Percentiles rank a stretch among this genome's conserved stretches.
phyloP scores from a whole-genome alignment of 2,888 invertebrate genomes.

The Coleophora deauratella region DNA sequence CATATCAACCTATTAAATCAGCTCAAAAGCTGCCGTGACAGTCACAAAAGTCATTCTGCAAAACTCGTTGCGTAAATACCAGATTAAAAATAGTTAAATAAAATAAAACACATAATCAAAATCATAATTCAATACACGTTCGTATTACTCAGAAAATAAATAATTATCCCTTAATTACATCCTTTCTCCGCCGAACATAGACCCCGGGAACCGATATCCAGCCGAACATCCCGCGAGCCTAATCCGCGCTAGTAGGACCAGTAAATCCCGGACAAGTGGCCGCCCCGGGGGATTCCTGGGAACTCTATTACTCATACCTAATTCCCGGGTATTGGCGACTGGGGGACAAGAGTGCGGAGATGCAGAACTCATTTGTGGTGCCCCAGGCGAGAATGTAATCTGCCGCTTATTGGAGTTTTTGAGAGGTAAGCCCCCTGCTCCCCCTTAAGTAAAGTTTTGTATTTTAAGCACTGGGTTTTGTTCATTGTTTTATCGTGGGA shows the following conservation, averaged over 20 bases:
- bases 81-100: no score
- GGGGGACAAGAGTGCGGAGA: slow-evolving; percentile 23
- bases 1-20: no score
- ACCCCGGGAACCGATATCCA: slow-evolving; percentile 11
- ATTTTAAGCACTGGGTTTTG: no score
- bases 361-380: slow-evolving; percentile 54
- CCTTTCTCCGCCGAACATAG: slow-evolving; percentile 16
- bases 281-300: slow-evolving; percentile 55
- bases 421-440: slow-evolving; percentile 19
- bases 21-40: no score
- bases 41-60: no score
- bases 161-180: no score
- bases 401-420: slow-evolving; percentile 35
- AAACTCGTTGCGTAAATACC: no score
- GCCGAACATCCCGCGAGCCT: slow-evolving; percentile 22
- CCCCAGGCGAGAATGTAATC: slow-evolving; percentile 36
- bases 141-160: no score
- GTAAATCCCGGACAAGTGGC: slow-evolving; percentile 62
- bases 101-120: no score
- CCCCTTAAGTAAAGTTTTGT: neutral
- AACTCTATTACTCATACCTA: slow-evolving; percentile 50
- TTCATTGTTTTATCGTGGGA: no score
- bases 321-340: slow-evolving; percentile 37
- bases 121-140: no score
- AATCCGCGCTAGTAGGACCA: slow-evolving; percentile 27